These are phyloP conservation scores for Chymomyza caudatula DNA, from an alignment of 2,888 invertebrate genomes.

Conservation along the genomic window DNA sequence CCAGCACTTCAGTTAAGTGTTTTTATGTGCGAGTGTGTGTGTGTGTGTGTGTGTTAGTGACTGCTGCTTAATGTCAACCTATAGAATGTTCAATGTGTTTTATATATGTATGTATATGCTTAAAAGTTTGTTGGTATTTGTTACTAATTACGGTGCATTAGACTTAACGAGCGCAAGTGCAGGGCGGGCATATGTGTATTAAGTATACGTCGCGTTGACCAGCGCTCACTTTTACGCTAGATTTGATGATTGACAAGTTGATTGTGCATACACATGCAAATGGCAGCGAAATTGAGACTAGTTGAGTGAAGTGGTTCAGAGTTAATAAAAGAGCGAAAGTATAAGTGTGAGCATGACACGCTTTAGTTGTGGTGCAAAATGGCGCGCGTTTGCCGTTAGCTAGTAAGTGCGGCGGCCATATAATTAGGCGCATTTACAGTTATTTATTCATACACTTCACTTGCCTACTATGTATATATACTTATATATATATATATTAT, in stretches of 20 bases:
- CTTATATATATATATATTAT: neutral
- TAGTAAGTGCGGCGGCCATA: slow-evolving; percentile 37
- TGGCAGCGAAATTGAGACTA: neutral
- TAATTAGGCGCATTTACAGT: slow-evolving; percentile 48
- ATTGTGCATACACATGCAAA: slow-evolving; percentile 6
- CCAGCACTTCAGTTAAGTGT: neutral
- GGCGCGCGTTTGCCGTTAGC: slow-evolving; percentile 1
- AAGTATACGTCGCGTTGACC: neutral
- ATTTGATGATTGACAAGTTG: neutral
- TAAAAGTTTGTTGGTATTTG: neutral
- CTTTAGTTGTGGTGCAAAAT: slow-evolving; percentile 1
- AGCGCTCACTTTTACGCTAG: neutral
- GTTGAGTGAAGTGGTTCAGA: neutral
- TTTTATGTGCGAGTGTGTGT: slow-evolving; percentile 2
- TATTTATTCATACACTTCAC: slow-evolving; percentile 34
- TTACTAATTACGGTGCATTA: slow-evolving; percentile 59
- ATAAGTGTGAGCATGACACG: neutral
- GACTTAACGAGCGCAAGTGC: slow-evolving; percentile 35
- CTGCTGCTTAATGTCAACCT: no score
- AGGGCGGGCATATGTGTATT: neutral
- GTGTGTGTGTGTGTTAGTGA: neutral
- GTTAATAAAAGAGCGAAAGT: neutral
- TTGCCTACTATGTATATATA: neutral
- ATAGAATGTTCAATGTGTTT: neutral
- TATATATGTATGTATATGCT: no score